phyloP scores from a whole-genome alignment of 2,797 vertebrate genomes.

The Harpagifer antarcticus region DNA sequence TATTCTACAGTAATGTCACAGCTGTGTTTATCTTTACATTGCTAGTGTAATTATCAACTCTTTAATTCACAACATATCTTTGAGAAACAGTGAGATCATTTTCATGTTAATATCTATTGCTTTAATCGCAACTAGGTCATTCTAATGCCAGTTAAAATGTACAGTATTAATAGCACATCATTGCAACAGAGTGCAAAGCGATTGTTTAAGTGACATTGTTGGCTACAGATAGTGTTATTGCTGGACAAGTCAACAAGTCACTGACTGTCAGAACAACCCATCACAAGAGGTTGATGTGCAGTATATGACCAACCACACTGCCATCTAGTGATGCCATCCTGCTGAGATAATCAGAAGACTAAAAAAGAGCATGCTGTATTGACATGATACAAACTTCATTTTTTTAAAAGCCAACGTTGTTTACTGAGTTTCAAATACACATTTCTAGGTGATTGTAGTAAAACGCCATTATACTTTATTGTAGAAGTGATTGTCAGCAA shows the following conservation, averaged over 20 bases:
- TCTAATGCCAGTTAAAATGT: not conserved
- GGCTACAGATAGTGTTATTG: conserved; percentile 2
- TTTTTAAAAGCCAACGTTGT: not conserved
- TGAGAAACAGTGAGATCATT: not conserved
- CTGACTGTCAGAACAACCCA: not conserved
- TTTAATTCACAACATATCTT: not conserved
- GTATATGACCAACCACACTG: conserved; percentile 49
- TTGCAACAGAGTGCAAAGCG: not conserved
- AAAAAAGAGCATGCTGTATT: not conserved
- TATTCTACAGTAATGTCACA: not conserved
- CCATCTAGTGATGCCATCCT: conserved; percentile 63
- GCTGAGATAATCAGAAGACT: conserved; percentile 7
- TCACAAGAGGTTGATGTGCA: not conserved
- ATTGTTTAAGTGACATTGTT: conserved; percentile 10
- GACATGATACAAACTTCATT: not conserved
- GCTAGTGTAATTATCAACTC: not conserved
- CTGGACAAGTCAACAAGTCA: not conserved
- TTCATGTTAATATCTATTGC: not conserved
- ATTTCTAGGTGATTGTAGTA: not conserved
- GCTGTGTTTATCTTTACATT: not conserved
- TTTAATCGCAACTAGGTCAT: conserved; percentile 3
- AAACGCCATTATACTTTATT: conserved; percentile 2
- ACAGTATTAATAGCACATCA: not conserved
- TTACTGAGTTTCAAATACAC: conserved; percentile 2
- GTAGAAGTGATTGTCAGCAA: conserved; percentile 15